Evolutionary conservation across 1,140 invertebrate species (phyloP).

Genomic region (Venturia canescens): DNA sequence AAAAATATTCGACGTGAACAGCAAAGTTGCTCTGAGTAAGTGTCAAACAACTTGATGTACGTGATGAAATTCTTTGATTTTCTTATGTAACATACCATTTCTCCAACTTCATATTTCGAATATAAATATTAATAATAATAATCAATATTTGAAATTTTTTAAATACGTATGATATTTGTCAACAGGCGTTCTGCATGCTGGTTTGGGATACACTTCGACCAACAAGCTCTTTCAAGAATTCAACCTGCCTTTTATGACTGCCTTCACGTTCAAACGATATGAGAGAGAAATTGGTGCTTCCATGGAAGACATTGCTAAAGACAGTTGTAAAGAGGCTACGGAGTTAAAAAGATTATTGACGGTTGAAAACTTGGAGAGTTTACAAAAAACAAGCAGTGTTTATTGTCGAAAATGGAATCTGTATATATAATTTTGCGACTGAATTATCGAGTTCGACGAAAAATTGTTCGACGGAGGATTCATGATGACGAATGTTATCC

Average conservation of each 20-base stretch:
- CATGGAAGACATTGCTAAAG: constrained; percentile 28
- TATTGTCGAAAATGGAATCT: too few relatives aligned
- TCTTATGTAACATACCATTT: too few relatives aligned
- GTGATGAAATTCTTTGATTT: too few relatives aligned
- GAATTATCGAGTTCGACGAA: too few relatives aligned
- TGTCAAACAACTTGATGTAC: too few relatives aligned
- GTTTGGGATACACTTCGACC: constrained; percentile 21
- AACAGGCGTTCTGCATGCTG: constrained; percentile 30
- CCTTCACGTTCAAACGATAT: constrained; percentile 33
- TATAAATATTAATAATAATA: too few relatives aligned
- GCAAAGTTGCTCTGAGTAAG: too few relatives aligned
- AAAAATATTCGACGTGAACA: too few relatives aligned
- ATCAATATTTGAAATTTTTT: not conserved
- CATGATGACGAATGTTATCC: too few relatives aligned
- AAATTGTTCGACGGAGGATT: too few relatives aligned
- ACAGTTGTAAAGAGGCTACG: constrained; percentile 34
- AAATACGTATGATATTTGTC: constrained; percentile 13
- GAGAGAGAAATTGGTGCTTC: constrained; percentile 42
- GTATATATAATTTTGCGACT: too few relatives aligned
- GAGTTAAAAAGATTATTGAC: constrained; percentile 9
- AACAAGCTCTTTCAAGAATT: constrained; percentile 34
- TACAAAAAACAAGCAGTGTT: not conserved
- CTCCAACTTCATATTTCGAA: not conserved
- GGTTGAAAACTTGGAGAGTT: not conserved
- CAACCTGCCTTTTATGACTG: constrained; percentile 37